These are phyloP conservation scores for Proisotoma minuta DNA, from an alignment of 2,888 invertebrate species.

Conservation along the genomic window DNA sequence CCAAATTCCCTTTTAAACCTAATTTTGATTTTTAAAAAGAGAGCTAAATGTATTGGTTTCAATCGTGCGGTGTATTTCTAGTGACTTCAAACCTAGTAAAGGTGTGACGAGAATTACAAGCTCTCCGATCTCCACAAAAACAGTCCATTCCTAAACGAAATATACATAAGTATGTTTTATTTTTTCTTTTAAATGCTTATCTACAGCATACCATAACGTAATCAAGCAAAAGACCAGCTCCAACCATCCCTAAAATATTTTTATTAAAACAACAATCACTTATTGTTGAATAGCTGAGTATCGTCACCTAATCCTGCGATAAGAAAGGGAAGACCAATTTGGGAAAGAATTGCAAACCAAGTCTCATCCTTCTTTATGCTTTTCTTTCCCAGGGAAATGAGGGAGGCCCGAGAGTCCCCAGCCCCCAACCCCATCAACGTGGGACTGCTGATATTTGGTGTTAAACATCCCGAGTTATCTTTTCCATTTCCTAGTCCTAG, in stretches of 20 bases:
- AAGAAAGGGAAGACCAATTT: constrained; percentile 35
- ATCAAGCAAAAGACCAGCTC: constrained; percentile 37
- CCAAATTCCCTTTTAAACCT: constrained; percentile 79
- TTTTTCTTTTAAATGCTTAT: not conserved
- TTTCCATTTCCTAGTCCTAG: constrained; percentile 24
- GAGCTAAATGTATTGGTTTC: too few relatives aligned
- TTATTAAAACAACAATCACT: too few relatives aligned
- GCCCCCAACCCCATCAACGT: constrained; percentile 15
- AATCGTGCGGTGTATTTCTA: too few relatives aligned
- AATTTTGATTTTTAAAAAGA: constrained; percentile 60
- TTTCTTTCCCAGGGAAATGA: constrained; percentile 26
- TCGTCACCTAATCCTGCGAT: constrained; percentile 39
- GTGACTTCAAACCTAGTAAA: constrained; percentile 81
- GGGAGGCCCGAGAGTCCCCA: constrained; percentile 31
- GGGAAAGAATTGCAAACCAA: constrained; percentile 30
- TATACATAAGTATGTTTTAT: not conserved
- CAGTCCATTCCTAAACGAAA: constrained; percentile 62
- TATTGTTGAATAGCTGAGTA: too few relatives aligned
- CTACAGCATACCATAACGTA: constrained; percentile 25
- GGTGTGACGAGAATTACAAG: constrained; percentile 76
- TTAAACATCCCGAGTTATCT: constrained; percentile 29
- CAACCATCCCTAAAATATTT: constrained; percentile 44
- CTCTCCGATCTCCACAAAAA: constrained; percentile 65
- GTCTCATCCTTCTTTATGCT: constrained; percentile 17
- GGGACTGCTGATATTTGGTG: constrained; percentile 19